phyloP scores from a whole-genome alignment of 2,888 invertebrate species.

The Cyaniris semiargus region DNA sequence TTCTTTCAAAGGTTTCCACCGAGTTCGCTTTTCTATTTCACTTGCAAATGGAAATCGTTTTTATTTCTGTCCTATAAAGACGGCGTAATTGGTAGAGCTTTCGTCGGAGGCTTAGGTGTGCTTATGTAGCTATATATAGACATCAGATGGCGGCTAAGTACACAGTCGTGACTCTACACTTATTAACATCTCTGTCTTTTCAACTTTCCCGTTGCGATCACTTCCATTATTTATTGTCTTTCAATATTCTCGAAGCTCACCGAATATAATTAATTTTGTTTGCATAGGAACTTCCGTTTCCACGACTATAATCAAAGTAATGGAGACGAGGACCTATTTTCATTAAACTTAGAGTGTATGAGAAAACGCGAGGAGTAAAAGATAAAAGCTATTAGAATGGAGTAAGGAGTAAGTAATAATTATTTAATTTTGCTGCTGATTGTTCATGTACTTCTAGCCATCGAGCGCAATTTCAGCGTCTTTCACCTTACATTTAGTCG shows the following conservation, averaged over 20 bases:
- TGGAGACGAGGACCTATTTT: slow-evolving; percentile 5
- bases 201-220: neutral
- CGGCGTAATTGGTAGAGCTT: slow-evolving; percentile 13
- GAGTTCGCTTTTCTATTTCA: neutral
- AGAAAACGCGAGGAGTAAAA: neutral
- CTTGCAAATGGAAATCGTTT: slow-evolving; percentile 4
- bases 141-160: neutral
- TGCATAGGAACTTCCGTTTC: slow-evolving; percentile 21
- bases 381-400: neutral
- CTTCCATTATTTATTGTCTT: neutral
- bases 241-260: slow-evolving; percentile 14
- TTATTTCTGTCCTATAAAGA: slow-evolving; percentile 5
- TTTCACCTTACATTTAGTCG: neutral
- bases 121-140: slow-evolving; percentile 3
- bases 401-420: neutral
- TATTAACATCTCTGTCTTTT: slow-evolving; percentile 7
- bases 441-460: neutral
- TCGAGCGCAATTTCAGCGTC: neutral
- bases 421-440: neutral
- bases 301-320: slow-evolving; percentile 19
- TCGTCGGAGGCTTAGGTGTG: neutral
- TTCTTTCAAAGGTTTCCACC: neutral
- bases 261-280: slow-evolving; percentile 1
- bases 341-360: slow-evolving; percentile 1
- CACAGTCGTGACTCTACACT: slow-evolving; percentile 9